Conservation (phyloP, 1,140 invertebrate species). For the Caerostris extrusa region DNA sequence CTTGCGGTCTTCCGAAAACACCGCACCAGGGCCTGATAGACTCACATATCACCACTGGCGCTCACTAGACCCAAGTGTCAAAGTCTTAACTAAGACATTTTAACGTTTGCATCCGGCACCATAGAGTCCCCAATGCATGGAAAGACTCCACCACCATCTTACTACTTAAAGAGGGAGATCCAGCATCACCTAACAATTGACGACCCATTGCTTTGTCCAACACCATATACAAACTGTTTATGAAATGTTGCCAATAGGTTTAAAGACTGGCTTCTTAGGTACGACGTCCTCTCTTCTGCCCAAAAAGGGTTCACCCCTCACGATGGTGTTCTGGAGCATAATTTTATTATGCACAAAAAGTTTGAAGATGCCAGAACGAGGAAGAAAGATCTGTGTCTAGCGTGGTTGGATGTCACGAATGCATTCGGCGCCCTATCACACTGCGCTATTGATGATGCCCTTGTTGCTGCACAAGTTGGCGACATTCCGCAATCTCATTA, state of each 20-base stretch:
- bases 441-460: not conserved
- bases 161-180: too few relatives aligned
- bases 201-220: too few relatives aligned
- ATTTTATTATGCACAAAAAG: not conserved
- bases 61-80: not conserved
- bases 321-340: not conserved
- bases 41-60: not conserved
- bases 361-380: not conserved
- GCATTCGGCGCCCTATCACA: not conserved
- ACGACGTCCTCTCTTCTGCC: not conserved
- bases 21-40: not conserved
- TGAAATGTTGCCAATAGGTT: not conserved
- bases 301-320: not conserved
- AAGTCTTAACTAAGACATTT: not conserved
- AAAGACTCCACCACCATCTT: too few relatives aligned
- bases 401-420: not conserved
- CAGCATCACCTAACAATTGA: too few relatives aligned
- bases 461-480: not conserved
- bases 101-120: too few relatives aligned
- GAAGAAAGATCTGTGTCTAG: not conserved
- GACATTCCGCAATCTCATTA: not conserved
- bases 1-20: not conserved
- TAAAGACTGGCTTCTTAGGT: not conserved
- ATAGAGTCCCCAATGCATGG: too few relatives aligned
- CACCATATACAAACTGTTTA: too few relatives aligned